These are phyloP conservation scores for Cactoblastis cactorum DNA, from an alignment of 2,888 invertebrate species.

Conservation along the genomic window DNA sequence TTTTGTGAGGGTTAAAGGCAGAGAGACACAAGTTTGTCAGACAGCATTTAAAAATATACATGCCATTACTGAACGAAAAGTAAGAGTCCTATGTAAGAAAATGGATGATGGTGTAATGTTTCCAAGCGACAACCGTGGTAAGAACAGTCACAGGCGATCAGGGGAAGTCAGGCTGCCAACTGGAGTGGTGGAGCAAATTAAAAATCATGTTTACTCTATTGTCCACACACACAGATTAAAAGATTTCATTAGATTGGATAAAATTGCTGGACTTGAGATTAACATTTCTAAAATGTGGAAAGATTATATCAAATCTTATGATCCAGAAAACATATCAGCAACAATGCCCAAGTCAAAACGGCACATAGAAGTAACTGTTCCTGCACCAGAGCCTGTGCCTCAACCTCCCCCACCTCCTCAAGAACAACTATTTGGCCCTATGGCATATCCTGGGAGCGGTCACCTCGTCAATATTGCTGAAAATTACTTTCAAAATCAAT, in stretches of 20 bases:
- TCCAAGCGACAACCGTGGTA: constrained; percentile 77
- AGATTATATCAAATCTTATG: constrained; percentile 76
- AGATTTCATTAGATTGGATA: constrained; percentile 75
- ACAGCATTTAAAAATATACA: constrained; percentile 80
- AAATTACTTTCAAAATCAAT: constrained; percentile 74
- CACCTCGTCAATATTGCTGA: constrained; percentile 73
- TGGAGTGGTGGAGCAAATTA: constrained; percentile 73
- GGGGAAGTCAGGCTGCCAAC: constrained; percentile 73
- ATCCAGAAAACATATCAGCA: constrained; percentile 72
- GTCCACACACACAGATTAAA: constrained; percentile 74
- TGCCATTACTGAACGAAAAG: constrained; percentile 78
- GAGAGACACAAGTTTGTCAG: constrained; percentile 78
- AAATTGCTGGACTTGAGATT: constrained; percentile 76
- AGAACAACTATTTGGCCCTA: constrained; percentile 50
- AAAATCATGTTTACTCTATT: constrained; percentile 75
- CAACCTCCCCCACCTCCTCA: constrained; percentile 42
- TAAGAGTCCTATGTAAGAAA: constrained; percentile 77
- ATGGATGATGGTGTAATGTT: constrained; percentile 80
- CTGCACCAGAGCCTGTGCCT: constrained; percentile 36
- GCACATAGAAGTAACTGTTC: constrained; percentile 45
- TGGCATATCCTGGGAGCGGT: constrained; percentile 68
- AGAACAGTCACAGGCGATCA: constrained; percentile 72
- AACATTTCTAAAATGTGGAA: constrained; percentile 81
- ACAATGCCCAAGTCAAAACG: constrained; percentile 73
- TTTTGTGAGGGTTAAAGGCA: constrained; percentile 74